These are phyloP conservation scores for Hippocampus guttulatus DNA, from an alignment of 2,113 vertebrate species.

Conservation along the genomic window DNA sequence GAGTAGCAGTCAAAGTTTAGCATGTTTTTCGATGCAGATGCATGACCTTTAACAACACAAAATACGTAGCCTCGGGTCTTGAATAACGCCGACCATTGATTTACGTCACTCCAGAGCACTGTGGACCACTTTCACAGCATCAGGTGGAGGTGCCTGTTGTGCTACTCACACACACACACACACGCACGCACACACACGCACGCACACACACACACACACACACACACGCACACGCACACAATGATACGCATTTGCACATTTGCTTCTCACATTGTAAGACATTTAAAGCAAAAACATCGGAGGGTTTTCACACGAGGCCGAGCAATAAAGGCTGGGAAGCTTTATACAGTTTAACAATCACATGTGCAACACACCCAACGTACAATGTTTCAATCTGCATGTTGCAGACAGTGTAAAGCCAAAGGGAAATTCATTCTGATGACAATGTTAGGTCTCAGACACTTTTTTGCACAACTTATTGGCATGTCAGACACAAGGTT, in stretches of 20 bases:
- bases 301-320: conserved; percentile 12
- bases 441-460: conserved; percentile 2
- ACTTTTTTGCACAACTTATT: not conserved
- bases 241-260: not conserved
- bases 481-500: not conserved
- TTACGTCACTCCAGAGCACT: conserved; percentile 36
- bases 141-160: conserved; percentile 7
- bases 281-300: conserved; percentile 9
- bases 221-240: not conserved
- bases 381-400: conserved; percentile 1
- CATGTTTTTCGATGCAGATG: not conserved
- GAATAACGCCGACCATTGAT: conserved; percentile 23
- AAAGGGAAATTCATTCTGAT: conserved; percentile 10
- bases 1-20: not conserved
- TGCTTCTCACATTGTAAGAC: conserved; percentile 6
- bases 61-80: conserved; percentile 34
- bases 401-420: not conserved
- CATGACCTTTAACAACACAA: conserved; percentile 43
- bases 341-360: conserved; percentile 7
- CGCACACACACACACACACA: not conserved
- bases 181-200: not conserved
- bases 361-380: not conserved
- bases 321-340: conserved; percentile 1
- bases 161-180: conserved; percentile 6
- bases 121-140: conserved; percentile 19